phyloP scores from a whole-genome alignment of 1,140 invertebrate species.

The Drosophila ironensis region DNA sequence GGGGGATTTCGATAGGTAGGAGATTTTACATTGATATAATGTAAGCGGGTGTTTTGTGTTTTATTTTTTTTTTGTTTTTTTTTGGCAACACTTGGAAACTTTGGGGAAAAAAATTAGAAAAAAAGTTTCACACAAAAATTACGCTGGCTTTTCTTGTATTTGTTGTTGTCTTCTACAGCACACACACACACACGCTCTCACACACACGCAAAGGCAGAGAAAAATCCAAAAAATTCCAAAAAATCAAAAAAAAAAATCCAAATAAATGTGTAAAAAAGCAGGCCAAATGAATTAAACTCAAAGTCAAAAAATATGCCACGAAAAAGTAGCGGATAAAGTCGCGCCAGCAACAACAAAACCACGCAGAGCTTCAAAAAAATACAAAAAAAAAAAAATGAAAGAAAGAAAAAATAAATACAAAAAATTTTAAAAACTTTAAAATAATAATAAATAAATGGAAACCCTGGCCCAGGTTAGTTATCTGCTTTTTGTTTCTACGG shows the following conservation, averaged over 20 bases:
- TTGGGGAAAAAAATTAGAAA: constrained; percentile 18
- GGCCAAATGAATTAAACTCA: constrained; percentile 29
- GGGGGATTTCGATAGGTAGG: constrained; percentile 6
- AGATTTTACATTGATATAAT: too few relatives aligned
- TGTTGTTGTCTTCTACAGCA: constrained; percentile 3
- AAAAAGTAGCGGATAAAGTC: constrained; percentile 35
- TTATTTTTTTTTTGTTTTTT: not conserved
- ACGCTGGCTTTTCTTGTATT: constrained; percentile 1
- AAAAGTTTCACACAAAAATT: constrained; percentile 1
- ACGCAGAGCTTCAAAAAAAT: too few relatives aligned
- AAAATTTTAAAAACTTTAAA: too few relatives aligned
- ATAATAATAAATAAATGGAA: too few relatives aligned
- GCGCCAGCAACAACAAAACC: constrained; percentile 21
- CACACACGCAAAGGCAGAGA: not conserved
- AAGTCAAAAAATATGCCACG: constrained; percentile 63
- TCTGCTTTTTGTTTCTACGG: too few relatives aligned
- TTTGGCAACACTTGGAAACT: constrained; percentile 10
- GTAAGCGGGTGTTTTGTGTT: not conserved
- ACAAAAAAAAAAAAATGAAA: too few relatives aligned
- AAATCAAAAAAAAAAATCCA: too few relatives aligned
- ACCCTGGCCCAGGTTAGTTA: too few relatives aligned
- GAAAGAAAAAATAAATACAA: too few relatives aligned
- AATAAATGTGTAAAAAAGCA: constrained; percentile 13
- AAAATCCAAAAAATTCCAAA: too few relatives aligned
- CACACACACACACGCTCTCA: not conserved